Conservation (phyloP, 2,113 vertebrate genomes). For the Mormyrus iriodes region DNA sequence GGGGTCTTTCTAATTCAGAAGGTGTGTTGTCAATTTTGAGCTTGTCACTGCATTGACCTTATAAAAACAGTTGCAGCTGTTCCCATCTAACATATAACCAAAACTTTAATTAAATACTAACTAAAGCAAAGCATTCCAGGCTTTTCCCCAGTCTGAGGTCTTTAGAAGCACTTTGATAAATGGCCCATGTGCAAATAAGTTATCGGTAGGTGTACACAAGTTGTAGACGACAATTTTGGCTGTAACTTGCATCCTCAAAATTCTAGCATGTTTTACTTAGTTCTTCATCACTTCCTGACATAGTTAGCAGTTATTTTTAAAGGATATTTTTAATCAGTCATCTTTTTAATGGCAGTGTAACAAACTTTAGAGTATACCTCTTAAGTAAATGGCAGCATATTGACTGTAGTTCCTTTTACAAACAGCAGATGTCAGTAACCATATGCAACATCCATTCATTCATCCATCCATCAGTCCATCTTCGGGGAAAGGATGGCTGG, state of each 20-base stretch:
- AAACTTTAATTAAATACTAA: not conserved
- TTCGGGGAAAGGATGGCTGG: not conserved
- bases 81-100: not conserved
- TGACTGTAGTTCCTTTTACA: not conserved
- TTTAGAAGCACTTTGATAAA: not conserved
- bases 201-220: not conserved
- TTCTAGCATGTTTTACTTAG: not conserved
- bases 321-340: not conserved
- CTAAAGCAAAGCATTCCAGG: not conserved
- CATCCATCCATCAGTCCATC: not conserved
- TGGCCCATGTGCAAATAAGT: no score
- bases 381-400: not conserved
- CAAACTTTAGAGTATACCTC: not conserved
- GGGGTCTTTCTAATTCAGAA: not conserved
- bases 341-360: not conserved
- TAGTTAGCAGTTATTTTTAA: not conserved
- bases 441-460: not conserved
- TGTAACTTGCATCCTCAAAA: not conserved
- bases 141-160: not conserved
- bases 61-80: not conserved
- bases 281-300: not conserved
- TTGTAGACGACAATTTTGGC: not conserved
- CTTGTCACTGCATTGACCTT: not conserved
- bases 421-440: slow-evolving; percentile 3
- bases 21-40: not conserved